These are phyloP conservation scores for Battus philenor DNA, from an alignment of 1,140 invertebrate species.

Conservation along the genomic window DNA sequence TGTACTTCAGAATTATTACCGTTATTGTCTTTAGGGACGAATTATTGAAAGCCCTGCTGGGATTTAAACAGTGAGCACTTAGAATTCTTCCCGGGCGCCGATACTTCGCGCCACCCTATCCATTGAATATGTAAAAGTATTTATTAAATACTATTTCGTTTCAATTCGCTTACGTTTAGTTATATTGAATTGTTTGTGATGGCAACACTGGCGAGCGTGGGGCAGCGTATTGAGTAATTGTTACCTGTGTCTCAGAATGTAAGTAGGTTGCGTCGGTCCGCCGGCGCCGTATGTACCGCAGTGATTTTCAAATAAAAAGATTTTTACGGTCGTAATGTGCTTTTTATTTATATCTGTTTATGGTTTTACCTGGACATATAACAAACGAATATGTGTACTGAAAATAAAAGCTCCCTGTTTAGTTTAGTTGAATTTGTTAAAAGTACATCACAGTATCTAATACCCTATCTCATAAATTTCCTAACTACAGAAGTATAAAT, in stretches of 20 bases:
- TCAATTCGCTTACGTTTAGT: constrained; percentile 55
- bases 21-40: background rate
- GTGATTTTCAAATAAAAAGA: constrained; percentile 71
- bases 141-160: constrained; percentile 51
- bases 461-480: too few species aligned
- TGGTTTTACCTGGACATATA: too few species aligned
- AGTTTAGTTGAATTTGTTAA: too few species aligned
- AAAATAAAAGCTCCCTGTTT: too few species aligned
- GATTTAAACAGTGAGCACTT: background rate
- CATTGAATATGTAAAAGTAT: constrained; percentile 52
- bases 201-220: constrained; percentile 25
- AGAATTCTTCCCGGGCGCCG: constrained; percentile 18
- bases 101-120: constrained; percentile 30
- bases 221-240: constrained; percentile 52
- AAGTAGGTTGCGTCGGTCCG: constrained; percentile 33
- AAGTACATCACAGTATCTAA: too few species aligned
- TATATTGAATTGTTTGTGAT: constrained; percentile 39
- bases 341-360: constrained; percentile 44
- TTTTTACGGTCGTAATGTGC: constrained; percentile 61
- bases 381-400: too few species aligned
- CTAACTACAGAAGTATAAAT: too few species aligned
- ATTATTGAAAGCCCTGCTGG: constrained; percentile 5
- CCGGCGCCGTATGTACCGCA: constrained; percentile 49
- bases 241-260: constrained; percentile 49
- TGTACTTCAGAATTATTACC: too few species aligned